A percentile compares a stretch with the other conserved stretches of the same genome.
Evolutionary conservation across 2,113 vertebrate species (phyloP).

Genomic region (Hypomesus transpacificus): DNA sequence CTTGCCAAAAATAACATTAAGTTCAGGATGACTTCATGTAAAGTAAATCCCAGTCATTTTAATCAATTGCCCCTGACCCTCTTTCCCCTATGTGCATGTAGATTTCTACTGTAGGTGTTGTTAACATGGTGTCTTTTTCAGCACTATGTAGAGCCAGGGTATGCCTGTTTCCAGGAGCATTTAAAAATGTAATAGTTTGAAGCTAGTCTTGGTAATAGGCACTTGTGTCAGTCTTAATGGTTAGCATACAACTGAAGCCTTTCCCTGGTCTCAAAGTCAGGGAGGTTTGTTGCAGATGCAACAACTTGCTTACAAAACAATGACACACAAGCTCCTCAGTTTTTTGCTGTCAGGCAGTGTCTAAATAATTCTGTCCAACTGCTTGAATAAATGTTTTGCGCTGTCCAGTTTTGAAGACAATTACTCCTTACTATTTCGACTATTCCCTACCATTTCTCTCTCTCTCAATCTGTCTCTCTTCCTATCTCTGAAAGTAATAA

Average conservation of each 20-base stretch:
- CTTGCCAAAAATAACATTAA: no score
- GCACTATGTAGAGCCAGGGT: no score
- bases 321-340: no score
- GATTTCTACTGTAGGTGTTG: not conserved
- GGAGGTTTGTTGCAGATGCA: not conserved
- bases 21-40: not conserved
- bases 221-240: not conserved
- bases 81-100: not conserved
- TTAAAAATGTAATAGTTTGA: no score
- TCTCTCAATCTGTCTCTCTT: not conserved
- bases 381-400: not conserved
- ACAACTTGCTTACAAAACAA: no score
- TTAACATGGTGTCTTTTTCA: no score
- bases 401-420: not conserved
- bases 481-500: slow-evolving; percentile 18
- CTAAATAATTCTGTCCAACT: not conserved
- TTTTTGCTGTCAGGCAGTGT: not conserved
- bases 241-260: not conserved
- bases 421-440: no score
- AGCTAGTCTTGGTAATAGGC: no score
- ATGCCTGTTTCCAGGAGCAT: no score
- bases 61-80: not conserved
- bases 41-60: not conserved
- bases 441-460: not conserved
- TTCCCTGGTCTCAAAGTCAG: not conserved